These are phyloP conservation scores for Patagioenas fasciata DNA, from an alignment of 2,113 vertebrate genomes.

Conservation along the genomic window DNA sequence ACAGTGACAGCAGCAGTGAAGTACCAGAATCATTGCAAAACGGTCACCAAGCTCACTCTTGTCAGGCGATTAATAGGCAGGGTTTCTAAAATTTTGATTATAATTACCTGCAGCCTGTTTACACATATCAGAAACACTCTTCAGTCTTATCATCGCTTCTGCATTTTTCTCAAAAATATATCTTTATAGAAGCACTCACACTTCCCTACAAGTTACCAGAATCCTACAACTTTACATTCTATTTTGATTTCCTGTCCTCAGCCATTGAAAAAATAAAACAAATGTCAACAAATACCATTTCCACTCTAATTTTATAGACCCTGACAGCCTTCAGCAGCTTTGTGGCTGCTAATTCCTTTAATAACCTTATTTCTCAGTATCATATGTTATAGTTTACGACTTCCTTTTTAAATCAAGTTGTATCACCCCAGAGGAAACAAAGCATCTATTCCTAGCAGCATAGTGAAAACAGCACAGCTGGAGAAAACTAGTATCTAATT, in stretches of 20 bases:
- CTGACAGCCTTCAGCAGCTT: not conserved
- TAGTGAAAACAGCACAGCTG: slow-evolving; percentile 49
- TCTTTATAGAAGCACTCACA: not conserved
- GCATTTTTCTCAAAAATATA: not conserved
- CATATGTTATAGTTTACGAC: slow-evolving; percentile 37
- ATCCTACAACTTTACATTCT: not conserved
- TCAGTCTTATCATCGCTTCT: not conserved
- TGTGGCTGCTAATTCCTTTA: slow-evolving; percentile 41
- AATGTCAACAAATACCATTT: not conserved
- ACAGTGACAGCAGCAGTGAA: not conserved
- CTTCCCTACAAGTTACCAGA: not conserved
- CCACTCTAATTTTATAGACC: slow-evolving; percentile 9
- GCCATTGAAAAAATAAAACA: not conserved
- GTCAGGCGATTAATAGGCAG: not conserved
- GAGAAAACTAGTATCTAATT: slow-evolving; percentile 21
- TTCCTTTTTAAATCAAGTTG: slow-evolving; percentile 60
- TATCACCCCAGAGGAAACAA: slow-evolving; percentile 35
- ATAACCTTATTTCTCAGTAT: slow-evolving; percentile 18
- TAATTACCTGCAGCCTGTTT: not conserved
- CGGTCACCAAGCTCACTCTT: not conserved
- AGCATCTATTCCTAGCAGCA: not conserved
- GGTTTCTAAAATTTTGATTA: not conserved
- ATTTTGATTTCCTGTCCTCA: not conserved
- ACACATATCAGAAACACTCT: not conserved
- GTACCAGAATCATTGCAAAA: not conserved